Base-by-base conservation (phyloP, 2,113 vertebrate species). In the Rhodinocichla rosea region DNA sequence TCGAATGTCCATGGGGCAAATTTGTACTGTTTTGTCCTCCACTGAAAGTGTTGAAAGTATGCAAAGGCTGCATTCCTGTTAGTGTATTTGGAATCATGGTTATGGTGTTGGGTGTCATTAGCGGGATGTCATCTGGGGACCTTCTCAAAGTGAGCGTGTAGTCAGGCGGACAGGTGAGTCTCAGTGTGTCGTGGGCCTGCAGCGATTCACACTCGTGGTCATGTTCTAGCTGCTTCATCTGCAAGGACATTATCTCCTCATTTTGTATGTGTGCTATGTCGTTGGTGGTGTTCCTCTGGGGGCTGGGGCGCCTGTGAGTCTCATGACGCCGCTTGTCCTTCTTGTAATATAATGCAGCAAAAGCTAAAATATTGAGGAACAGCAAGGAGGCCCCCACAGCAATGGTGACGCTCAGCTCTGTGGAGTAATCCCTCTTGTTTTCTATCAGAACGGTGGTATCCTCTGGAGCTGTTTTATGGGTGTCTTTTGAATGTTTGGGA, bases 341-440 rank as follows among this genome's bases (percentile, higher is more conserved):
- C 96, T 99, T 99, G 97, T 99, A 99, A 96, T 99, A 99, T 1
- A 99, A 96, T 0, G 99, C 99, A 0, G 99, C 99, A 15, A 99
- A 99, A 32, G 99, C 99, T 50, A 99, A 94, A 96, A 99, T 99
- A 96, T 99, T 99, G 15, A 99, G 98, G 93, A 99, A 99, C 6
- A 99, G 98, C 22, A 99, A 95, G 2, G 99, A 99, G 0, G 99
- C 99, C 2, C 99, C 99, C 27, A 99, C 99, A 0, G 99, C 99
- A 16, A 99, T 99, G 77, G 99, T 99, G 89, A 99, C 99, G 0
- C 99, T 99, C 47, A 99, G 97, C 86, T 99, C 99, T 0, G 99
- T 99, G 42, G 99, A 99, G 78, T 99, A 99, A 94, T 99, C 99
- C 30, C 99, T 91, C 55, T 98, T 98, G 74, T 99, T 99, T 84